Evolutionary conservation across 2,888 invertebrate genomes (phyloP), one percentile per base, ranked within the genome.

Genomic region (Neelides folsomi): DNA sequence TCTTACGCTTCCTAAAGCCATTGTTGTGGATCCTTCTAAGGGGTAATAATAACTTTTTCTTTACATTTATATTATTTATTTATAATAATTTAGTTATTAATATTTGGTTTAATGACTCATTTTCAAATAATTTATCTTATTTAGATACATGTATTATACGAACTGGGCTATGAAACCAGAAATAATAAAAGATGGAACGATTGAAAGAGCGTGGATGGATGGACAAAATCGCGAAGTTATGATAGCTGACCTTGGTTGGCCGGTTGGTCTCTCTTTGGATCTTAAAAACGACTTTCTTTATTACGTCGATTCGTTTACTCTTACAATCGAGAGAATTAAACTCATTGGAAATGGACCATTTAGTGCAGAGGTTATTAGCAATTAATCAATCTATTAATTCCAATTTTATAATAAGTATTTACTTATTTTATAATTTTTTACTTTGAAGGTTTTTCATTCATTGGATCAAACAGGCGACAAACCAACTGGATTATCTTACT

Each of bases 131-230:
- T 47, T 45, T 45, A n/a, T 16, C 12, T 20, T 48, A n/a, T 41
- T 18, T 27, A 53, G 54, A 13, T 43, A 47, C 10, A 79, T 88
- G 77, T 88, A 80, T 72, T 88, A 85, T 84, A 74, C 81, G 1
- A 79, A 81, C 67, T 86, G 84, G 83, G 74, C 76, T 19, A 70
- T 71, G 16, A 69, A 69, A 48, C 52, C 60, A 5, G 45, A 53
- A 20, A 5, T 7, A 7, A 15, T 58, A 55, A 58, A 61, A 36
- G 65, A 60, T 48, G 81, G 81, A 8, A 77, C 77, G 58, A 78
- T 87, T 61, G 80, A 81, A 68, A 72, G 75, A 41, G 80, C 83
- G 18, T 76, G 77, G 73, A 81, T 87, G 82, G 85, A 86, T 71
- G 88, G 86, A 10, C 71, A 75, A 1, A 73, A 76, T 63, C 74